Base-by-base conservation (phyloP, 2,797 vertebrate species). In the Nyctibius grandis region DNA sequence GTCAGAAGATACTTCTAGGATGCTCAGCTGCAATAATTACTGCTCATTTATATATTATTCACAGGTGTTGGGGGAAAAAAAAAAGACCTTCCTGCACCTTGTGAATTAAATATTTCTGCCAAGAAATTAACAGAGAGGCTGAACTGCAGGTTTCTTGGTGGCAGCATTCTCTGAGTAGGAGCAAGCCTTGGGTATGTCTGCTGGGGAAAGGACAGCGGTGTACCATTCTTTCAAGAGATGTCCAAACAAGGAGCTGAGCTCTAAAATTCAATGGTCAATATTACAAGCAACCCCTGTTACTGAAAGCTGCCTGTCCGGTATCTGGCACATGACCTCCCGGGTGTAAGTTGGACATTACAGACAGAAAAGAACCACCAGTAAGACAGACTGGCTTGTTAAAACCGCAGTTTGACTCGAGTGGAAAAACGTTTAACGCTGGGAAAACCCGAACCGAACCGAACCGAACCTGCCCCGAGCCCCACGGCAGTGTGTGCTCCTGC, bases 201-300 rank as follows among this genome's bases (percentile, higher is more conserved):
- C 68, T 34, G 44, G 85, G 56, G 51, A 40, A 59, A 6, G 5
- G 38, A 34, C 6, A 59, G 53, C 9, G 13, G 28, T n/a, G 48
- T 53, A 22, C 21, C 9, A 5, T 15, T 83, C 68, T 19, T 70
- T 54, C 45, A 22, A 28, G 42, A 54, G 87, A 96, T 92, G 78
- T 88, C 96, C 95, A 96, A 97, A 95, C 79, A 96, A 95, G 92
- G 94, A 96, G 63, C 36, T 83, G 76, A 25, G 47, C 65, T 79
- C 83, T 48, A 34, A 44, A 74, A 90, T 48, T 20, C 63, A 81
- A 44, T 33, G 13, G 6, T 56, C 64, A 12, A 6, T 57, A 53
- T 11, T 38, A 15, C 16, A 60, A 20, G 53, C 42, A 60, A 38
- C 36, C 23, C 53, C 2, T 0, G 7, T 11, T 61, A 42, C 53